Percentiles rank a stretch among this genome's conserved stretches.
phyloP scores from a whole-genome alignment of 2,888 invertebrate species.

The Iselma pallidipennis region DNA sequence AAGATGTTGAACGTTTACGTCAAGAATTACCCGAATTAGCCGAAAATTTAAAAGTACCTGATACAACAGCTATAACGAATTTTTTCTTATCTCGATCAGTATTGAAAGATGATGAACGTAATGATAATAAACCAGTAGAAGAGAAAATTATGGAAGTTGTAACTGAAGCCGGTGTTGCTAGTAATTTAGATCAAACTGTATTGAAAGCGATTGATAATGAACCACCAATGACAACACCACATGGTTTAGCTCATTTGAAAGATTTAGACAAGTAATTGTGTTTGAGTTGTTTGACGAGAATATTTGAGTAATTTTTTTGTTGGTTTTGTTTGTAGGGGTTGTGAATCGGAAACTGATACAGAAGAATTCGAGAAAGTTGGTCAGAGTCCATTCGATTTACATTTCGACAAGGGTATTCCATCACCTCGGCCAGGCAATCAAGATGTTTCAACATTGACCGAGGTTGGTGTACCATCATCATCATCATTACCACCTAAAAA shows the following conservation, averaged over 20 bases:
- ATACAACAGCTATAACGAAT: constrained; percentile 70
- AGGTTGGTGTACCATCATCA: constrained; percentile 59
- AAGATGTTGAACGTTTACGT: constrained; percentile 68
- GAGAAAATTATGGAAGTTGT: constrained; percentile 52
- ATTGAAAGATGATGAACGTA: constrained; percentile 30
- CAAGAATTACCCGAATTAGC: constrained; percentile 67
- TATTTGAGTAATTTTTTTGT: background rate
- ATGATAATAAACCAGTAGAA: constrained; percentile 42
- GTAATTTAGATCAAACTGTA: constrained; percentile 52
- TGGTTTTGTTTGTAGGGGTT: constrained; percentile 60
- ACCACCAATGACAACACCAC: constrained; percentile 43
- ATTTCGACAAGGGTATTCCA: constrained; percentile 55
- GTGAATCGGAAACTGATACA: constrained; percentile 80
- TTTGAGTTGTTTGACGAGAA: constrained; percentile 8
- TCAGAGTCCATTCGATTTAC: constrained; percentile 61
- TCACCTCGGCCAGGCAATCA: constrained; percentile 57
- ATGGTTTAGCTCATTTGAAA: constrained; percentile 50
- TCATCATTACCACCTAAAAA: constrained; percentile 55
- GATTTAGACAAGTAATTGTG: constrained; percentile 52
- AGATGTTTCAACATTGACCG: constrained; percentile 63
- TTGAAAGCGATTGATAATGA: constrained; percentile 52
- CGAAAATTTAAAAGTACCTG: constrained; percentile 67
- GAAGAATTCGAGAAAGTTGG: constrained; percentile 82
- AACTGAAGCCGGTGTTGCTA: constrained; percentile 51
- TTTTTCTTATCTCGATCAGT: constrained; percentile 61